phyloP scores from a whole-genome alignment of 2,888 invertebrate genomes.

The Elgonia sp. region DNA sequence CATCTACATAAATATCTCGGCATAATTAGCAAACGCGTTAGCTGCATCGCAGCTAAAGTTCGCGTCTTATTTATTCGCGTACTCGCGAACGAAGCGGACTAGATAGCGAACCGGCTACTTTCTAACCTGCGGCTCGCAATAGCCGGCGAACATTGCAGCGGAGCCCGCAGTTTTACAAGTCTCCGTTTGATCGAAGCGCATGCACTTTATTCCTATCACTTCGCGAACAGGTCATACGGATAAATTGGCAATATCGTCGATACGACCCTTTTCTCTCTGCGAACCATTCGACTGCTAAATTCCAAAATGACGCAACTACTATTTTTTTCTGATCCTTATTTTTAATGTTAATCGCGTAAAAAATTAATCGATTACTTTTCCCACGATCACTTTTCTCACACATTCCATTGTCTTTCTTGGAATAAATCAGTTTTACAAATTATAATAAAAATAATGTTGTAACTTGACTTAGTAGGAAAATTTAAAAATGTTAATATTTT shows the following conservation, averaged over 20 bases:
- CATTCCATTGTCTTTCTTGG: no score
- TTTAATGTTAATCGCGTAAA: slow-evolving; percentile 5
- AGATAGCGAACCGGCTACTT: slow-evolving; percentile 81
- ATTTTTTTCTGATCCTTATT: slow-evolving; percentile 40
- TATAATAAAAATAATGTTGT: no score
- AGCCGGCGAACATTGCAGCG: slow-evolving; percentile 25
- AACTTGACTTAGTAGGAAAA: no score
- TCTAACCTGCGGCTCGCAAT: slow-evolving; percentile 83
- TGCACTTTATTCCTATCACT: slow-evolving; percentile 69
- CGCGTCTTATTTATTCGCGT: slow-evolving; percentile 61
- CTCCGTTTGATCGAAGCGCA: slow-evolving; percentile 53
- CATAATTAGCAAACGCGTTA: slow-evolving; percentile 48
- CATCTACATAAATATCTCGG: slow-evolving; percentile 58
- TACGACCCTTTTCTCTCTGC: slow-evolving; percentile 41
- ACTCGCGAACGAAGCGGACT: slow-evolving; percentile 71
- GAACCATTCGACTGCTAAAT: slow-evolving; percentile 63
- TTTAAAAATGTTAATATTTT: no score
- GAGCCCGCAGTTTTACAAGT: slow-evolving; percentile 40
- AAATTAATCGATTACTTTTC: neutral
- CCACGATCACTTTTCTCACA: no score
- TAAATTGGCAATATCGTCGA: slow-evolving; percentile 68
- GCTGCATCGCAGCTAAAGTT: slow-evolving; percentile 23
- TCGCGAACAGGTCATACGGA: slow-evolving; percentile 69
- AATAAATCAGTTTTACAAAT: no score
- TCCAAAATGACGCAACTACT: slow-evolving; percentile 60